phyloP scores from a whole-genome alignment of 2,797 vertebrate genomes.

The Tolypeutes matacus region DNA sequence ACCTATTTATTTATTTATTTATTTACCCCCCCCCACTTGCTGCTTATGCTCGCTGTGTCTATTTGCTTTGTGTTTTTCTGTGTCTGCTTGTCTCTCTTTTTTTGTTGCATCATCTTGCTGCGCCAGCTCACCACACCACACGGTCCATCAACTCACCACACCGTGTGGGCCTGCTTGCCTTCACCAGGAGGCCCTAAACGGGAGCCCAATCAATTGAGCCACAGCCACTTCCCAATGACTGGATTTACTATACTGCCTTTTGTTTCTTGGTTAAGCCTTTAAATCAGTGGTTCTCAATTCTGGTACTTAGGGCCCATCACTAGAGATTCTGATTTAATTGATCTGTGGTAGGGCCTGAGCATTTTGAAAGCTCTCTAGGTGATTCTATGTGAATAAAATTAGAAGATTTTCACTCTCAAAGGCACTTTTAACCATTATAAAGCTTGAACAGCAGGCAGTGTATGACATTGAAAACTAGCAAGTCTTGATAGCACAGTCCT shows the following conservation, averaged over 20 bases:
- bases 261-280: neutral
- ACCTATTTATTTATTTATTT: too few relatives aligned
- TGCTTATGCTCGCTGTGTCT: too few relatives aligned
- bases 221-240: too few relatives aligned
- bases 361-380: neutral
- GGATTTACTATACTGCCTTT: neutral
- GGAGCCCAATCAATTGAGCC: too few relatives aligned
- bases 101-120: too few relatives aligned
- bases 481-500: neutral
- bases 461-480: neutral
- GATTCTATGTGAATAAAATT: neutral
- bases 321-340: conserved; percentile 29
- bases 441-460: neutral
- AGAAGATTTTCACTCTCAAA: neutral
- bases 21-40: too few relatives aligned
- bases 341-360: neutral
- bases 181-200: too few relatives aligned
- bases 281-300: neutral
- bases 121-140: too few relatives aligned
- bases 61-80: too few relatives aligned
- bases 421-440: neutral
- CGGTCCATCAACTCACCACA: too few relatives aligned
- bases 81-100: too few relatives aligned
- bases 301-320: neutral
- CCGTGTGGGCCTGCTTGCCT: too few relatives aligned